Conservation (phyloP, 1,140 invertebrate species). For the Triops cancriformis region DNA sequence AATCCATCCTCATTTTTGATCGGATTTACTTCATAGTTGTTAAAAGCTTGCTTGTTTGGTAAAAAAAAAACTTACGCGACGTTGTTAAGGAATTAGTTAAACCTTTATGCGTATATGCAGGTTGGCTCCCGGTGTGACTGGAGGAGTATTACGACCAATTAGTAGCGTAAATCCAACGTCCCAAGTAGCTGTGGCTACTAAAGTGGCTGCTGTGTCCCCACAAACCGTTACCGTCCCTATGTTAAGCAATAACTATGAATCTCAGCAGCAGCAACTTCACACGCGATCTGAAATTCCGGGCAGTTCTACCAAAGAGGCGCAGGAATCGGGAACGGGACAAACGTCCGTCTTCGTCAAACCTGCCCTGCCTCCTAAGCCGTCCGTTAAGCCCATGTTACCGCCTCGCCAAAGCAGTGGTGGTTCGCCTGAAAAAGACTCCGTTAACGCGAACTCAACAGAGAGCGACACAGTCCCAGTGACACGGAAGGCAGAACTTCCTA, state of each 20-base stretch:
- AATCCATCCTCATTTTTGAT: too few relatives aligned
- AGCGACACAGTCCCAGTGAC: conserved; percentile 22
- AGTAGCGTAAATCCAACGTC: not conserved
- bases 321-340: not conserved
- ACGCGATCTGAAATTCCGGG: not conserved
- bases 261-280: not conserved
- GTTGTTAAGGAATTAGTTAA: not conserved
- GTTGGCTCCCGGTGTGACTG: not conserved
- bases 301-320: not conserved
- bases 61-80: too few relatives aligned
- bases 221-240: not conserved
- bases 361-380: conserved; percentile 63
- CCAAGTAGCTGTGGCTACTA: not conserved
- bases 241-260: not conserved
- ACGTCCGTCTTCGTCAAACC: conserved; percentile 49
- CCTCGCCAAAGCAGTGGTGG: conserved; percentile 40
- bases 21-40: not conserved
- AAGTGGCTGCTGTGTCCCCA: not conserved
- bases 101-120: not conserved
- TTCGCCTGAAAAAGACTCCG: conserved; percentile 21
- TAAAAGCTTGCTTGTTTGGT: too few relatives aligned
- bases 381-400: conserved; percentile 41
- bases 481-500: conserved; percentile 44
- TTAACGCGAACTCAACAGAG: conserved; percentile 21
- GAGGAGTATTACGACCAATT: not conserved